Conservation (phyloP, 2,797 vertebrate species). For the Labeo calbasu region DNA sequence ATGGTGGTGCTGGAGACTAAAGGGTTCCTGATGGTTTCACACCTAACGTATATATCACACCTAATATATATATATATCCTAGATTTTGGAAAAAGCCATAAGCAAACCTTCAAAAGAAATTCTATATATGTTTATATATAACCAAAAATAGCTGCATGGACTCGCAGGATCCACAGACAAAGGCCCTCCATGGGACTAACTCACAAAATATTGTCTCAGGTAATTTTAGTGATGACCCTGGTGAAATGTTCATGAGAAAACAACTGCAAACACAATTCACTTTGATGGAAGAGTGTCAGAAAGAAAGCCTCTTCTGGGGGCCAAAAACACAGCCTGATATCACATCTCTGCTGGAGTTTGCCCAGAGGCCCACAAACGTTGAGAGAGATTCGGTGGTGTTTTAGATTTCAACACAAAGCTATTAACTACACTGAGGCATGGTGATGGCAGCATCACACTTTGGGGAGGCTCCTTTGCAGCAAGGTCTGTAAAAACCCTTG, state of each 20-base stretch:
- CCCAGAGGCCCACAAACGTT: constrained; percentile 11
- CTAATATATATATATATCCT: too few relatives aligned
- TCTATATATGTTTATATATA: not conserved
- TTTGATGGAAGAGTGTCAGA: not conserved
- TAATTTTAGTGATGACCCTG: not conserved
- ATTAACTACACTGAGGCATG: constrained; percentile 19
- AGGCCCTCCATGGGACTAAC: not conserved
- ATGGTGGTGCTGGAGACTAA: too few relatives aligned
- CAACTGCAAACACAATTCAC: not conserved
- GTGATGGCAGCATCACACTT: constrained; percentile 13
- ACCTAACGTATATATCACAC: too few relatives aligned
- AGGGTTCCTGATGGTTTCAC: too few relatives aligned
- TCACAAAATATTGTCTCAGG: not conserved
- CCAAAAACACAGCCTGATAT: constrained; percentile 19
- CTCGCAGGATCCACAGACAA: not conserved
- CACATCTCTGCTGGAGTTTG: constrained; percentile 25
- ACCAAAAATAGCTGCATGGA: not conserved
- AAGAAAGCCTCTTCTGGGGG: constrained; percentile 18
- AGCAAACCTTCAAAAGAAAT: not conserved
- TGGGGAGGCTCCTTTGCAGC: constrained; percentile 14
- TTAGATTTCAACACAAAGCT: constrained; percentile 34
- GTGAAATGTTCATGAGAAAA: constrained; percentile 16
- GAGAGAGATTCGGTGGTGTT: constrained; percentile 13
- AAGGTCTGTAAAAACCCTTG: constrained; percentile 29
- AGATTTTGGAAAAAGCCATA: too few relatives aligned